Evolutionary conservation across 2,113 vertebrate species (phyloP).

Genomic region (Hemiprocne comata): DNA sequence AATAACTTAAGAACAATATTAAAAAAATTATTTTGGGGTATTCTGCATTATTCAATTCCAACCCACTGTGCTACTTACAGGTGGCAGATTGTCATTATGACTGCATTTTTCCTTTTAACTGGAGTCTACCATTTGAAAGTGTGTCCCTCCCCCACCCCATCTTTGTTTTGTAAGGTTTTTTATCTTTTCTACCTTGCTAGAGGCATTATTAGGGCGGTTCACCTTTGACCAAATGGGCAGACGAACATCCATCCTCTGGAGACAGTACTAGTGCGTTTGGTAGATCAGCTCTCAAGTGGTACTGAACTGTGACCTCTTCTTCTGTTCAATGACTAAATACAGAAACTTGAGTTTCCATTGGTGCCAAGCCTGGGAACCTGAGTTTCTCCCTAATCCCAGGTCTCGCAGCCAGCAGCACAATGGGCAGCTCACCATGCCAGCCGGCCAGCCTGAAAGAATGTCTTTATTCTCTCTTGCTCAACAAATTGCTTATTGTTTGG

Average conservation of each 20-base stretch:
- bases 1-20: neutral
- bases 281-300: slow-evolving; percentile 61
- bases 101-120: slow-evolving; percentile 23
- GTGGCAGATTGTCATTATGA: neutral
- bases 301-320: slow-evolving; percentile 71
- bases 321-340: slow-evolving; percentile 68
- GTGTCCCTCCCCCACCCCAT: neutral
- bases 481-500: slow-evolving; percentile 64
- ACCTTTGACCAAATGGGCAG: slow-evolving; percentile 71
- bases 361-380: slow-evolving; percentile 70
- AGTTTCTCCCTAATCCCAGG: slow-evolving; percentile 62
- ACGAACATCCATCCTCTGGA: slow-evolving; percentile 64
- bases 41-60: neutral
- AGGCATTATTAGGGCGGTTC: slow-evolving; percentile 67
- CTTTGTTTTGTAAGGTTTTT: slow-evolving; percentile 30
- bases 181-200: slow-evolving; percentile 69
- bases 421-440: slow-evolving; percentile 61
- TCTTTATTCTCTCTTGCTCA: slow-evolving; percentile 60
- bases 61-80: neutral
- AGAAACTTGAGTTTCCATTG: slow-evolving; percentile 60
- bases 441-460: slow-evolving; percentile 48
- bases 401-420: slow-evolving; percentile 50
- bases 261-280: slow-evolving; percentile 45
- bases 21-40: rapidly evolving
- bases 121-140: slow-evolving; percentile 36